Evolutionary conservation across 2,113 vertebrate species (phyloP).

Genomic region (Acinonyx jubatus): DNA sequence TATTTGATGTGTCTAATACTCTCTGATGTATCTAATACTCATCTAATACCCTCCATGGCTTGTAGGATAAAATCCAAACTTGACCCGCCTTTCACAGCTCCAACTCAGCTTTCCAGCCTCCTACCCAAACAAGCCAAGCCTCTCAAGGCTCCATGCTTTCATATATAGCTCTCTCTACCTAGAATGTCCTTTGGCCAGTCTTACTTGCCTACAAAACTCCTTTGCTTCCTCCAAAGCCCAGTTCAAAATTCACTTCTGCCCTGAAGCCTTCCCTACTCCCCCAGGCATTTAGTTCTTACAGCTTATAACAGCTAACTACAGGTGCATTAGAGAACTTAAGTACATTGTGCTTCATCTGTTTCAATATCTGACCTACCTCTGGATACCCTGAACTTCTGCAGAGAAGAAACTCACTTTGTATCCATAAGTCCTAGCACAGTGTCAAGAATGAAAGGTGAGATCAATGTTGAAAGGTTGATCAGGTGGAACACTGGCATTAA

Average conservation of each 20-base stretch:
- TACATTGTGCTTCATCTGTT: neutral
- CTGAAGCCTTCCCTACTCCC: neutral
- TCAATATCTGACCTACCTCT: neutral
- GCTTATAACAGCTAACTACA: neutral
- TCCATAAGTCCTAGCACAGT: neutral
- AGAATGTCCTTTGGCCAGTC: neutral
- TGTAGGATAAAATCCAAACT: neutral
- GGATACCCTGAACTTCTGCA: neutral
- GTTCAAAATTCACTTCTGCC: neutral
- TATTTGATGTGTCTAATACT: neutral
- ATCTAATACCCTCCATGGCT: neutral
- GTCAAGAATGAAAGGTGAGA: neutral
- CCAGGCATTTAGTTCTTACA: neutral
- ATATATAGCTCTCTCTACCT: neutral
- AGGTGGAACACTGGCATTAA: neutral
- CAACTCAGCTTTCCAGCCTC: neutral
- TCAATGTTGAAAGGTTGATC: neutral
- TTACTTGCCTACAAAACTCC: slow-evolving; percentile 14
- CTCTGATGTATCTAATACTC: neutral
- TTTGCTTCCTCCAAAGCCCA: neutral
- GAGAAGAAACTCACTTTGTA: neutral
- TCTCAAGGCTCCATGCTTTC: neutral
- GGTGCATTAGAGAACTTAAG: neutral
- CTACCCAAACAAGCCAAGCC: neutral
- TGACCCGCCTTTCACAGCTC: neutral